Evolutionary conservation across 2,888 invertebrate species (phyloP), one percentile per base, ranked within the genome.

Genomic region (Cenopis cana): DNA sequence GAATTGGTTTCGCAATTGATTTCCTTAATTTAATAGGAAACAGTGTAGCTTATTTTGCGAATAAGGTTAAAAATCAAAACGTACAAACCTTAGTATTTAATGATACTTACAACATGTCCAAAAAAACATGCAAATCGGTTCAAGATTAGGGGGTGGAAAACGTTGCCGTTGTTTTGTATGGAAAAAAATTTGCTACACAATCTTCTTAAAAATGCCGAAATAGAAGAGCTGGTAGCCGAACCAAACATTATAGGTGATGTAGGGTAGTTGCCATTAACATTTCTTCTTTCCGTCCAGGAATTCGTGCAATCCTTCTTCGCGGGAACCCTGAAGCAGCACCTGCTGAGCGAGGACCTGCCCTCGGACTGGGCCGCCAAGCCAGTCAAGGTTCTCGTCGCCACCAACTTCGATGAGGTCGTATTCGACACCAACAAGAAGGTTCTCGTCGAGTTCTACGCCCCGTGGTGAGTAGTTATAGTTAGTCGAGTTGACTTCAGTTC

Each of bases 391-490:
- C 95, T 99, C 72, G 99, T 99, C 69, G 97, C 99, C 76, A 96
- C 96, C 87, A 99, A 99, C 95, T 99, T 99, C 89, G 98, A 98
- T 81, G 96, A 97, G 78, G 97, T 99, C 78, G 99, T 96, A 62
- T 95, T 97, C 77, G 97, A 99, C 89, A 95, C 95, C 81, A 94
- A 91, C 78, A 99, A 99, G 94, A 96, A 96, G 83, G 99, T 99
- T 62, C 95, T 99, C 72, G 99, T 99, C 76, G 99, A 99, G 94
- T 99, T 99, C 95, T 99, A 99, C 92, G 99, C 99, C 67, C 99
- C 99, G 74, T 99, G 99, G 99, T 94, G 74, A 90, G 92, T 86
- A 24, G 18, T 33, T 49, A n/a, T n/a, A 0, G 6, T 18, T 36
- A 9, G 10, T n/a, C n/a, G n/a, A n/a, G 29, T 29, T 29, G 3